Base-by-base conservation (phyloP, 1,140 invertebrate genomes). In the Brachionus koreanus region DNA sequence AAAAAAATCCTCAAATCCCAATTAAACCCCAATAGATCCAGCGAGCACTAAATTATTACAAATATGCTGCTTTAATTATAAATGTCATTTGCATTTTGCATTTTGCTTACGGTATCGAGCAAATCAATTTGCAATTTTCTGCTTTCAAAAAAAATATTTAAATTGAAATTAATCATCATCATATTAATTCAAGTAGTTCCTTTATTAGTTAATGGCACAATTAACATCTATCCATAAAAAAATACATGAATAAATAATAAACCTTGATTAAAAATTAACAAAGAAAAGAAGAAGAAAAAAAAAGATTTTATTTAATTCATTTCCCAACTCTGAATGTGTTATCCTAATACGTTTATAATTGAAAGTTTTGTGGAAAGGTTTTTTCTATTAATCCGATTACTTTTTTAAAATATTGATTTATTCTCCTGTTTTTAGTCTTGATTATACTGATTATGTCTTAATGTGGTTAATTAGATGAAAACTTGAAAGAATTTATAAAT, bases 321-420 rank as follows among this genome's bases (percentile, higher is more conserved):
- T 46, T 46, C n/a, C 10, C 43, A 29, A 29, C 29, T 29, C 29
- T 33, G 33, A 65, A 33, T 33, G 25, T 33, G 29, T 37, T 4
- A 3, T 16, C 61, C 12, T 65, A 35, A 65, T 65, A 65, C 63
- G 9, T 65, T 33, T 65, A n/a, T 65, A 65, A 65, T 65, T 65
- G 23, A 65, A 65, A 65, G 23, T 65, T 65, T 57, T 57, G 5
- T 57, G 33, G n/a, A 65, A 65, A 65, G 63, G 25, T 65, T 33
- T 65, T 65, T 65, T 65, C 63, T 33, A 12, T 65, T 9, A 65
- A 65, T 19, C 63, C 25, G 63, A 65, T 65, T 65, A 65, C 12
- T 9, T 2, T 29, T 65, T n/a, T 0, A 65, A 33, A 65, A 33
- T 65, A 65, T 65, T 65, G 63, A 65, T 65, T 65, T 65, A 33